Percentiles rank a stretch among this genome's conserved stretches.
Conservation (phyloP, 2,888 invertebrate species). For the Oxystoma pomonae region DNA sequence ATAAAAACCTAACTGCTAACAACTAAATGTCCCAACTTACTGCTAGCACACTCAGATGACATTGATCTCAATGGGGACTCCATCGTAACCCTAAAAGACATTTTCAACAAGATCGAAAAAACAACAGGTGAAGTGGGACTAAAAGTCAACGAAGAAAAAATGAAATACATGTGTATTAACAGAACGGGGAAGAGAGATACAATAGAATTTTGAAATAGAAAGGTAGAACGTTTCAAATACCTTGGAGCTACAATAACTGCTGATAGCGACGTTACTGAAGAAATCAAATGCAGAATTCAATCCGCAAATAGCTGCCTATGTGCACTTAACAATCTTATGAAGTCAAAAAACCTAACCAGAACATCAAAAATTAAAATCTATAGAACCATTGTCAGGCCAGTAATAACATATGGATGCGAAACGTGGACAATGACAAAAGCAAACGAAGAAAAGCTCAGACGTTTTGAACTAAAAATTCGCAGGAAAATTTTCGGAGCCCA, state of each 20-base stretch:
- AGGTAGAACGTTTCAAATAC: background rate
- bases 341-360: no score
- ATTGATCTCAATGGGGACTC: background rate
- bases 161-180: background rate
- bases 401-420: conserved; percentile 8
- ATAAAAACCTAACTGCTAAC: background rate
- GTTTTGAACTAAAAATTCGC: background rate
- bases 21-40: background rate
- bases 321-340: background rate
- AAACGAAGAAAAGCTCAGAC: no score
- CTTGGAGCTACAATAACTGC: background rate
- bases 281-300: background rate
- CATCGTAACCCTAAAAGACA: conserved; percentile 2
- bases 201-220: no score
- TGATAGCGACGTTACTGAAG: background rate
- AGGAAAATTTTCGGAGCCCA: background rate
- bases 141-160: conserved; percentile 5
- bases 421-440: conserved; percentile 3
- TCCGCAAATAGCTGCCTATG: background rate
- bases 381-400: no score
- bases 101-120: background rate
- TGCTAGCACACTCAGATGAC: no score
- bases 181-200: background rate
- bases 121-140: background rate
- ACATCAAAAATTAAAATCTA: no score